Percentiles rank a stretch among this genome's conserved stretches.
These are phyloP conservation scores for Cephus pulcher DNA, from an alignment of 2,888 invertebrate genomes.

Conservation along the genomic window DNA sequence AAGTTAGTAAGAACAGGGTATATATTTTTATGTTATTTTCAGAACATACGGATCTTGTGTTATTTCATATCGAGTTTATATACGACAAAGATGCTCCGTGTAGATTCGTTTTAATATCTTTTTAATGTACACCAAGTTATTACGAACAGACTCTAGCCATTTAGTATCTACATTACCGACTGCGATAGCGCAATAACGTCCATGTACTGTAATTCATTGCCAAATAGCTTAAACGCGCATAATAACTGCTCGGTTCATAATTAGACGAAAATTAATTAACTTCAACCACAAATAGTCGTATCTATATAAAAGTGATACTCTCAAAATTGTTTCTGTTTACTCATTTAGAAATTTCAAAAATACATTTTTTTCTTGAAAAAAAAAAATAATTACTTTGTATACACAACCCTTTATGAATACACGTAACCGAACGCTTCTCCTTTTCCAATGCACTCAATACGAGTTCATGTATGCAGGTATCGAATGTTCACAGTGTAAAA, in stretches of 20 bases:
- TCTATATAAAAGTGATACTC: background rate
- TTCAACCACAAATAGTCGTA: background rate
- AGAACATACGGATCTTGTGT: constrained; percentile 21
- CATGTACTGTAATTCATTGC: background rate
- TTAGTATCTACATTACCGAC: background rate
- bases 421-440: background rate
- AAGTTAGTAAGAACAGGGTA: constrained; percentile 5
- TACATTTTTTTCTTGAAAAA: too few relatives aligned
- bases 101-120: constrained; percentile 30
- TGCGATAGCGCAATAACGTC: background rate
- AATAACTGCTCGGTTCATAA: background rate
- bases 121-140: background rate
- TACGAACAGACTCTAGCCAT: background rate
- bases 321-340: too few relatives aligned
- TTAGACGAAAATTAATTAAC: background rate
- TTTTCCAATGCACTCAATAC: too few relatives aligned
- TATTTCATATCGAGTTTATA: constrained; percentile 21
- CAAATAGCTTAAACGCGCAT: background rate
- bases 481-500: too few relatives aligned
- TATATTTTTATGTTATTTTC: constrained; percentile 37
- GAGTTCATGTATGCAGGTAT: too few relatives aligned
- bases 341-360: too few relatives aligned
- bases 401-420: background rate
- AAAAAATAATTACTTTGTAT: too few relatives aligned
- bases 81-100: constrained; percentile 34